phyloP scores from a whole-genome alignment of 1,140 invertebrate species.

The Sinella curviseta region DNA sequence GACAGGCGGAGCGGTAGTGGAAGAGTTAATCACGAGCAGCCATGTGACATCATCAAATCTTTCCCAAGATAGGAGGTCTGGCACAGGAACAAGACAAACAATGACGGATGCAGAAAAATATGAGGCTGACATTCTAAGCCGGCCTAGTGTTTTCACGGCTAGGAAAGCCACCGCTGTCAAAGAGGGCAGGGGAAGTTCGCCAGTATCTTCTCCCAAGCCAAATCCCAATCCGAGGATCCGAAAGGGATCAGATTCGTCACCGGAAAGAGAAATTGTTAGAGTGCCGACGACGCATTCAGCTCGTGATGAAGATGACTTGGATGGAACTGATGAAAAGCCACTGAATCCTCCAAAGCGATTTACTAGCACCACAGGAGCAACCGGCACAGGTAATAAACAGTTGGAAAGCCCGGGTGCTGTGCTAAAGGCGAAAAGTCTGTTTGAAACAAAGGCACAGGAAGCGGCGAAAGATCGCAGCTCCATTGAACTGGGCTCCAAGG shows the following conservation, averaged over 20 bases:
- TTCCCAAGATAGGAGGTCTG: background rate
- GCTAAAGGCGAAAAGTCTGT: constrained; percentile 65
- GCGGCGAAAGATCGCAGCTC: constrained; percentile 29
- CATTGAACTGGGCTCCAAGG: constrained; percentile 3
- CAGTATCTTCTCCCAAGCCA: background rate
- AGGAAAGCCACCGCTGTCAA: constrained; percentile 1
- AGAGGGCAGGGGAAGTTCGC: background rate
- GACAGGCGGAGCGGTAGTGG: background rate
- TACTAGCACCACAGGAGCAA: constrained; percentile 52
- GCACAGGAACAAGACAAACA: background rate
- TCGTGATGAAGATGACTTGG: constrained; percentile 20
- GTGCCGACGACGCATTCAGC: background rate
- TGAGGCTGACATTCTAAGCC: constrained; percentile 43
- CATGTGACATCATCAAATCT: background rate
- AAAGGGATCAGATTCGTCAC: constrained; percentile 32
- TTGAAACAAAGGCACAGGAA: constrained; percentile 60
- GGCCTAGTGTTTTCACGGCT: constrained; percentile 39
- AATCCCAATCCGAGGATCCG: constrained; percentile 32
- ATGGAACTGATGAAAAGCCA: constrained; percentile 37
- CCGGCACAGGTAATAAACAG: background rate
- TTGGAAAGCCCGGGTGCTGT: constrained; percentile 62
- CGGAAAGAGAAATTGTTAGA: constrained; percentile 27
- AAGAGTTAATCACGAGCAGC: background rate
- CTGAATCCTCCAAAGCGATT: constrained; percentile 48
- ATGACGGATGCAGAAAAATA: constrained; percentile 40